phyloP scores from a whole-genome alignment of 2,888 invertebrate species.

The Hoplodrina ambigua region DNA sequence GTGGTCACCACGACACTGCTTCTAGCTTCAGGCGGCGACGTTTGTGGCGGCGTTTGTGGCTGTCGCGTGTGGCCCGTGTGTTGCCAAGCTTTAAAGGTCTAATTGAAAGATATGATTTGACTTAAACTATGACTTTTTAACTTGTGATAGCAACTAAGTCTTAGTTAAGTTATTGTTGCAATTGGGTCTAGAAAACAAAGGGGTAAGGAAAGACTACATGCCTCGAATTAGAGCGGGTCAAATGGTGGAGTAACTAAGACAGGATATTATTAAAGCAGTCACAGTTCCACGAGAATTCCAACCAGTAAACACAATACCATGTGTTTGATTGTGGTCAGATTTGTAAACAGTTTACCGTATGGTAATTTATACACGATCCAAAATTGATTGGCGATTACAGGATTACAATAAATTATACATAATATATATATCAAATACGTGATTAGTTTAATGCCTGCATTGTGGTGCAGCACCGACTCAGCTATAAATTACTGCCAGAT shows the following conservation, averaged over 20 bases:
- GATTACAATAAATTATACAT: slow-evolving; percentile 52
- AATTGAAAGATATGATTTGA: too few relatives aligned
- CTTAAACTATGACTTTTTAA: too few relatives aligned
- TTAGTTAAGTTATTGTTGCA: too few relatives aligned
- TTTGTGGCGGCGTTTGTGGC: too few relatives aligned
- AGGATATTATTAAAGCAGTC: not conserved
- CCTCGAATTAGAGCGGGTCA: not conserved
- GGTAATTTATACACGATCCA: slow-evolving; percentile 44
- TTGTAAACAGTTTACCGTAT: slow-evolving; percentile 29
- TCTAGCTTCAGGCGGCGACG: too few relatives aligned
- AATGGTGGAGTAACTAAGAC: not conserved
- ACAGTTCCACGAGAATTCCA: not conserved
- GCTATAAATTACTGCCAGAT: slow-evolving; percentile 16
- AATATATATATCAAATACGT: slow-evolving; percentile 34
- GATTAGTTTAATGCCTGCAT: slow-evolving; percentile 45
- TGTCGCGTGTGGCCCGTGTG: too few relatives aligned
- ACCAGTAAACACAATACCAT: not conserved
- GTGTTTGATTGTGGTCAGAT: slow-evolving; percentile 31
- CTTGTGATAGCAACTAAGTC: too few relatives aligned
- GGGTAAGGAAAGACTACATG: not conserved
- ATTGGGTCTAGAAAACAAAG: too few relatives aligned
- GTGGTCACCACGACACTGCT: too few relatives aligned
- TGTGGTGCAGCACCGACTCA: slow-evolving; percentile 13
- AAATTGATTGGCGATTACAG: slow-evolving; percentile 56
- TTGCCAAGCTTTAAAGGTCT: too few relatives aligned